phyloP scores from a whole-genome alignment of 2,113 vertebrate species.

The Mustela lutreola region DNA sequence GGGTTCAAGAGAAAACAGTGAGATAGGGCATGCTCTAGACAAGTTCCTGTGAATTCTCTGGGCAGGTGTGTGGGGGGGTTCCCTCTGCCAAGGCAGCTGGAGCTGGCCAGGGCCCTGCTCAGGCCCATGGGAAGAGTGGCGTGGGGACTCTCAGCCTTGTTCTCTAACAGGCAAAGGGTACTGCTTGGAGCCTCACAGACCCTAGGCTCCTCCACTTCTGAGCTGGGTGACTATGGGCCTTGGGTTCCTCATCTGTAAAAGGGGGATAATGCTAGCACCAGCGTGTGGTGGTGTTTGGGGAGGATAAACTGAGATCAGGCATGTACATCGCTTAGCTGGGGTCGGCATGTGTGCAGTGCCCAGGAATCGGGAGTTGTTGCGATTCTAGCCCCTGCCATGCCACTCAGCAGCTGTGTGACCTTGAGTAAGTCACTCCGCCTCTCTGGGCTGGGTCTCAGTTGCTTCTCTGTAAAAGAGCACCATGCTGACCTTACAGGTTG shows the following conservation, averaged over 20 bases:
- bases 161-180: background rate
- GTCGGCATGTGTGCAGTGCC: background rate
- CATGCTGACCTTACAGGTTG: background rate
- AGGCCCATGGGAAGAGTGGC: background rate
- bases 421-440: background rate
- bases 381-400: background rate
- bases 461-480: background rate
- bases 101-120: fast-evolving
- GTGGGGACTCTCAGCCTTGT: background rate
- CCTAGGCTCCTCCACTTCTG: background rate
- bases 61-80: background rate
- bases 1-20: conserved; percentile 76
- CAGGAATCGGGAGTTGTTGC: background rate
- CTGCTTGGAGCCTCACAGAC: no score
- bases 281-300: fast-evolving
- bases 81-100: background rate
- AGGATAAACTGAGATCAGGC: no score
- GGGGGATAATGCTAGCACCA: fast-evolving
- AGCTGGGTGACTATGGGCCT: background rate
- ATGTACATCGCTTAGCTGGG: background rate
- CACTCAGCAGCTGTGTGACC: background rate
- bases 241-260: background rate
- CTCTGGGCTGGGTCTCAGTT: background rate
- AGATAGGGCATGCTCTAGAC: background rate
- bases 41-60: conserved; percentile 79